Evolutionary conservation across 2,113 vertebrate genomes (phyloP), one percentile per base, ranked within the genome.

Genomic region (Camarhynchus parvulus): DNA sequence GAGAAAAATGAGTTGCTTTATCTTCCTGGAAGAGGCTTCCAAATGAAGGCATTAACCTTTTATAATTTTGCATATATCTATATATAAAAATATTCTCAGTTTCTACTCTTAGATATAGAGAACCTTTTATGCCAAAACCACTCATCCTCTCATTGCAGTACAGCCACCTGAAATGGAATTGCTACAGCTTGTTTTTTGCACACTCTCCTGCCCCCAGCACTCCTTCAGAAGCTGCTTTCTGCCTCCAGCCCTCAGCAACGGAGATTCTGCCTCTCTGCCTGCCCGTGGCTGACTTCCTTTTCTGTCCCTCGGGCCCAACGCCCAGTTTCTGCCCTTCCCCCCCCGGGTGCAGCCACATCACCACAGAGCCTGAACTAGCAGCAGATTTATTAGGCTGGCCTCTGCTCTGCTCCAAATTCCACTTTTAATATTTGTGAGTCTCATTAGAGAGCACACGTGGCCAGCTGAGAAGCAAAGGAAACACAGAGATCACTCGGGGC

Each of bases 371-470:
- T 86, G 47, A 89, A 35, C n/a, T 37, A 67, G 66, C 33, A 56
- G 59, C 52, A 90, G 90, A 78, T 96, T 93, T 92, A 83, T 94
- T 77, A 86, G 83, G 50, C 68, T 94, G 75, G 72, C 75, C 63
- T 46, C 76, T 74, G 85, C 85, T 76, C 78, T 0, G 10, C 78
- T 89, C 24, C 49, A 52, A 46, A 85, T 66, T 73, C 89, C 79
- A 41, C 72, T 80, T 80, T 63, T 37, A 63, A 55, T 47, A 81
- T 86, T 67, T 5, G 55, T 3, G 17, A 46, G 47, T 25, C 89
- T 93, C 83, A 80, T 89, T 70, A 80, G 64, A 0, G 0, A 33
- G 75, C n/a, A 35, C 75, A 74, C 5, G 0, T 55, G 50, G 72
- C 88, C 75, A 55, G 82, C 62, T 3, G 27, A 94, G 79, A 19